Percentiles rank a stretch among this genome's conserved stretches.
Conservation (phyloP, 1,140 invertebrate genomes). For the Patella vulgata region DNA sequence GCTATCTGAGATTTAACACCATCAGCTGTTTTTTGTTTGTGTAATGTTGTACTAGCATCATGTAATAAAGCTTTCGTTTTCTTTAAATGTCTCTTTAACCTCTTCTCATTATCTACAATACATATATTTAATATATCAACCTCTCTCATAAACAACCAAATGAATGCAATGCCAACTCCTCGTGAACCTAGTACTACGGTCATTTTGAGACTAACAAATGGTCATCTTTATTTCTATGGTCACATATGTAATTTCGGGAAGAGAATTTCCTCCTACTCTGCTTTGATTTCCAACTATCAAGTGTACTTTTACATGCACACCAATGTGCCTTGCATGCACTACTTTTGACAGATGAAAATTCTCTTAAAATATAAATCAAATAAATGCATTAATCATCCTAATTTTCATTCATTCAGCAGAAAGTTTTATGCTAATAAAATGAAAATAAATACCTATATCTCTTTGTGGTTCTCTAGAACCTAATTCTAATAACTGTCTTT, state of each 20-base stretch:
- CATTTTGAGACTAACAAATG: no score
- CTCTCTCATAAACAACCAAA: neutral
- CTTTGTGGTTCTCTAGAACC: conserved; percentile 70
- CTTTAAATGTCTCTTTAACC: conserved; percentile 54
- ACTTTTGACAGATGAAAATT: no score
- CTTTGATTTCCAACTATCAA: no score
- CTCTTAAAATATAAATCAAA: no score
- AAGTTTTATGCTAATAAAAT: no score
- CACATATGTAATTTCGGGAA: no score
- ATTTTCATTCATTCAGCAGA: no score
- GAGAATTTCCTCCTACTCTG: no score
- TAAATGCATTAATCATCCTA: no score
- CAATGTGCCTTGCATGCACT: no score
- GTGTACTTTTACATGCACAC: no score
- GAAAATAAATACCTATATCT: conserved; percentile 63
- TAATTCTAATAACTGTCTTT: conserved; percentile 81
- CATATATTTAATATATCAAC: neutral
- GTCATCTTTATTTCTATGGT: neutral
- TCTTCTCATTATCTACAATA: conserved; percentile 53
- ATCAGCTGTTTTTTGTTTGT: conserved; percentile 84
- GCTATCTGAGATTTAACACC: conserved; percentile 84
- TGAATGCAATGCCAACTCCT: neutral
- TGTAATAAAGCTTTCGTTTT: conserved; percentile 59
- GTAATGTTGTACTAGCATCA: conserved; percentile 72
- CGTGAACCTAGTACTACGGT: no score